Base-by-base conservation (phyloP, 2,113 vertebrate species). In the Ceratotherium simum region DNA sequence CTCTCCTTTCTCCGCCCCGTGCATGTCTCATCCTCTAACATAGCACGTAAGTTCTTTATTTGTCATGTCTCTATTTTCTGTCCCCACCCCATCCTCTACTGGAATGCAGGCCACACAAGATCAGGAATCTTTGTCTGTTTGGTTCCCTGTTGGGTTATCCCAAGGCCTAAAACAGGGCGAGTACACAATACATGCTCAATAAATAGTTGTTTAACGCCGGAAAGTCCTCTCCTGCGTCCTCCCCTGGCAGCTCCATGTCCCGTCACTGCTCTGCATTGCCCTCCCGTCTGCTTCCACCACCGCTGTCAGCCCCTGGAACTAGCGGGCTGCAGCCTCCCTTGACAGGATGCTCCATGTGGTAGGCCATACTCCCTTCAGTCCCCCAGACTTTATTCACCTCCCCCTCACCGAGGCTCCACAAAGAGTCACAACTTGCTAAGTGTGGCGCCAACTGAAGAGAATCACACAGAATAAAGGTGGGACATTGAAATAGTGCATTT, bases 241-340 rank as follows among this genome's bases (percentile, higher is more conserved):
- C 60, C n/a, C 1, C 78, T 20, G 39, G 10, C 17, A 17, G 29
- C 29, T 64, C 6, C 46, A 1, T 23, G 82, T 6, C 42, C 16
- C 5, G 1, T 8, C 31, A 67, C n/a, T 58, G 31, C 2, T 64
- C 58, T 70, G 36, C 8, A 10, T 1, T 48, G 48, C 18, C 46
- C 75, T 75, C 27, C 46, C 13, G 48, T 1, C 17, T 9, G 5
- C 1, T 0, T 29, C 62, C 2, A 1, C 29, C 14, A 20, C 29
- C 58, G 4, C 6, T 84, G n/a, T 23, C 3, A 17, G 33, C 4
- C 46, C 18, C 36, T 51, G 25, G 23, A n/a, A 46, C 2, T 1
- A 6, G 9, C 12, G 5, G 12, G 25, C 51, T 6, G 51, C 48
- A 48, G 46, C 12, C 6, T 69, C 29, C 27, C 14, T 56, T 20